phyloP scores from a whole-genome alignment of 2,888 invertebrate genomes.

The Conops quadrifasciatus region DNA sequence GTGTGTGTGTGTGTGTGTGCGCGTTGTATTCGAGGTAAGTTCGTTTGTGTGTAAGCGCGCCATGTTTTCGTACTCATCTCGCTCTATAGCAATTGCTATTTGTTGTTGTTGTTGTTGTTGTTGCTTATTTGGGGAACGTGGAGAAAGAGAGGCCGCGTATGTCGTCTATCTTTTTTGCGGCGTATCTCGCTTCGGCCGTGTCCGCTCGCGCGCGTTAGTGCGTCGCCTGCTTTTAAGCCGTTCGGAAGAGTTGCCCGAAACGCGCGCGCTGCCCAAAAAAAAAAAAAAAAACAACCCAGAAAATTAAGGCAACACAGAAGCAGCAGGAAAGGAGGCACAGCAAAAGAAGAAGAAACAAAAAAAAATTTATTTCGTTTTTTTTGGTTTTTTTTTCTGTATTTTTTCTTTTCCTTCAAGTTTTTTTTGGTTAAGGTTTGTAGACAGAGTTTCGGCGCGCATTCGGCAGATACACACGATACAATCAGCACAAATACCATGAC shows the following conservation, averaged over 20 bases:
- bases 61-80: no score
- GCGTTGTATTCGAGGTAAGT: no score
- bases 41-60: no score
- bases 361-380: conserved; percentile 9
- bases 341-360: not conserved
- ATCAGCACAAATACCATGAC: conserved; percentile 1
- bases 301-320: not conserved
- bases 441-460: conserved; percentile 43
- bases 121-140: conserved; percentile 1
- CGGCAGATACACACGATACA: conserved; percentile 27
- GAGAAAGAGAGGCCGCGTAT: not conserved
- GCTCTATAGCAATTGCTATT: not conserved
- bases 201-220: conserved; percentile 46
- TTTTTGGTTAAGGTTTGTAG: conserved; percentile 36
- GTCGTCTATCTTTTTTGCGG: conserved; percentile 11
- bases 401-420: conserved; percentile 40
- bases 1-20: no score
- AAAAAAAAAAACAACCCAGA: conserved; percentile 24
- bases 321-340: no score
- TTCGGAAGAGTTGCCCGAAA: conserved; percentile 53
- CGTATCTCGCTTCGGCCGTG: not conserved
- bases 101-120: not conserved
- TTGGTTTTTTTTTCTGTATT: conserved; percentile 12
- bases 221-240: conserved; percentile 59
- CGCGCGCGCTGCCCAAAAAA: conserved; percentile 23